A percentile compares a stretch with the other conserved stretches of the same genome.
Evolutionary conservation across 2,888 invertebrate genomes (phyloP).

Genomic region (Macrosiphum euphorbiae): DNA sequence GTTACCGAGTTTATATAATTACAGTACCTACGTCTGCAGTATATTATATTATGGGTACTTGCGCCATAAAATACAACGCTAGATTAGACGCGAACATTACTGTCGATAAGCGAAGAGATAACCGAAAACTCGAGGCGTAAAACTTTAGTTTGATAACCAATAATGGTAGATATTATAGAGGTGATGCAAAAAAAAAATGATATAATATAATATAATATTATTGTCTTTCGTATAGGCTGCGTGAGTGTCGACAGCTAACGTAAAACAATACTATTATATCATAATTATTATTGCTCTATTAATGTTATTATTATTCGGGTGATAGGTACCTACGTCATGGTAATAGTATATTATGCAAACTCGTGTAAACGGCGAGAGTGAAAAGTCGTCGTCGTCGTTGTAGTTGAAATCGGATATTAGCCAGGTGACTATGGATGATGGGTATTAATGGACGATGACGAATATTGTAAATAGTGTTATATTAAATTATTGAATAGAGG

Average conservation of each 20-base stretch:
- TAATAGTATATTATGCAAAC: not conserved
- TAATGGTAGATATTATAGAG: not conserved
- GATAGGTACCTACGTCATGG: no score
- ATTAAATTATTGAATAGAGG: not conserved
- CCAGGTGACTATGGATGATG: not conserved
- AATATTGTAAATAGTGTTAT: not conserved
- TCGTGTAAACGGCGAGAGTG: not conserved
- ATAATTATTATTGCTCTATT: not conserved
- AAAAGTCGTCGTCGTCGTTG: not conserved
- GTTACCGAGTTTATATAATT: not conserved
- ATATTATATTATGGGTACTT: not conserved
- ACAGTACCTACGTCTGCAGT: not conserved
- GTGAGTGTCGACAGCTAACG: not conserved
- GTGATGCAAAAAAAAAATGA: not conserved
- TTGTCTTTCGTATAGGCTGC: not conserved
- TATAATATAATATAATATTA: no score
- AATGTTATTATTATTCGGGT: not conserved
- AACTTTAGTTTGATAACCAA: not conserved
- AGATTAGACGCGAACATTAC: not conserved
- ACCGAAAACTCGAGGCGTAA: not conserved
- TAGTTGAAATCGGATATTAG: not conserved
- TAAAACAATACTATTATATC: not conserved
- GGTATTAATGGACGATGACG: not conserved
- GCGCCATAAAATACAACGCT: not conserved
- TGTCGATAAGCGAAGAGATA: slow-evolving; percentile 10